Conservation (phyloP, 2,113 vertebrate species). For the Scytalopus superciliaris region DNA sequence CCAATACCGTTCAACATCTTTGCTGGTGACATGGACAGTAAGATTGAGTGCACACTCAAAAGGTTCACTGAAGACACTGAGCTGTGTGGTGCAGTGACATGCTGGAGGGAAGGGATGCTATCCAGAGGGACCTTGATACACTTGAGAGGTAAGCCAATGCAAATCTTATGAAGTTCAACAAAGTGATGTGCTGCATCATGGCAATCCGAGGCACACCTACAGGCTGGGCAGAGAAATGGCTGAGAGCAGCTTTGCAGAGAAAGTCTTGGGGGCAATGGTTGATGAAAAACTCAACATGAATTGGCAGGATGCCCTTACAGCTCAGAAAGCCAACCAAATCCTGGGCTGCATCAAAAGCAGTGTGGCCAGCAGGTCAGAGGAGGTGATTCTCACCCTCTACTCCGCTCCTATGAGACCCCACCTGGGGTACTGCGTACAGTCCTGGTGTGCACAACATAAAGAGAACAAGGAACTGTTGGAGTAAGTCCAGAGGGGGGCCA, state of each 20-base stretch:
- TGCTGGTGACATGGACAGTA: rapidly evolving
- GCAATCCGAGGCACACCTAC: background rate
- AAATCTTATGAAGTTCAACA: background rate
- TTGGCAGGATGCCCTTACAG: rapidly evolving
- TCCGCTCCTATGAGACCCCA: background rate
- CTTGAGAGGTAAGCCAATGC: background rate
- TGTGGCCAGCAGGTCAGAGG: rapidly evolving
- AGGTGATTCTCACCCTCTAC: background rate
- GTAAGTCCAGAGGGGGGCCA: background rate
- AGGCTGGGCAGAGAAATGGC: background rate
- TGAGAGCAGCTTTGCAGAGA: background rate
- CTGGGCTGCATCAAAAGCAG: background rate
- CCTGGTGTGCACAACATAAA: background rate
- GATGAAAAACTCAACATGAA: background rate
- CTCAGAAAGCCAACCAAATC: background rate
- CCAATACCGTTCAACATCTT: background rate
- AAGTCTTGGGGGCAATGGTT: background rate
- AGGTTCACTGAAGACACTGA: background rate
- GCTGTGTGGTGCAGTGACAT: background rate
- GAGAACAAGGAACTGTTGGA: background rate
- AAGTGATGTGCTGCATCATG: background rate
- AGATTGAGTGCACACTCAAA: background rate
- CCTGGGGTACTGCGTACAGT: background rate
- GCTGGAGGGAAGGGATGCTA: background rate
- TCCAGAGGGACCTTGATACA: background rate